Percentiles rank a stretch among this genome's conserved stretches.
Conservation (phyloP, 2,888 invertebrate genomes). For the Onchidella celtica region DNA sequence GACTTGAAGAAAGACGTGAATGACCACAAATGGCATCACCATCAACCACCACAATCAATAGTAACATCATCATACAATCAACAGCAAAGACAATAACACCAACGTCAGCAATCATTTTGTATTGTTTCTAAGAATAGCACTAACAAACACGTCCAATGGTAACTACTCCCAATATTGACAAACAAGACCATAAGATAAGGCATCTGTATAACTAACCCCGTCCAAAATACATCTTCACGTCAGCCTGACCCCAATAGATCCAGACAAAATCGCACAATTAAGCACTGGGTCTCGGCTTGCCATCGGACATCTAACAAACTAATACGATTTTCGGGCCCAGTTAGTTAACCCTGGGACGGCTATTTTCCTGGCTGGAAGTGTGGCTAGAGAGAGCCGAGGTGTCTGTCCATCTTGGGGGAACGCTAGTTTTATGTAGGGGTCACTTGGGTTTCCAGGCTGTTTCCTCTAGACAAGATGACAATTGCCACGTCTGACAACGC, state of each 20-base stretch:
- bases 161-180: too few species aligned
- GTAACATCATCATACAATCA: too few species aligned
- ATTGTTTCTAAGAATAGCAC: too few species aligned
- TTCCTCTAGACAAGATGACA: slow-evolving; percentile 44
- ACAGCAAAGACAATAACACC: too few species aligned
- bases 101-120: too few species aligned
- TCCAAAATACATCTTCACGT: not conserved
- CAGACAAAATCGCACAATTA: slow-evolving; percentile 2
- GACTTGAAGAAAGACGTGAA: too few species aligned
- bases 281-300: not conserved
- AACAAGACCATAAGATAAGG: too few species aligned
- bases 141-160: too few species aligned
- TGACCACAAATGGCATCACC: too few species aligned
- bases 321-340: slow-evolving; percentile 11
- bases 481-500: slow-evolving; percentile 43
- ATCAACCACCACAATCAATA: too few species aligned
- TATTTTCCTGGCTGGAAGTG: slow-evolving; percentile 17
- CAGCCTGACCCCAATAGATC: not conserved
- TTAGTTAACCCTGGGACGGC: slow-evolving; percentile 26
- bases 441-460: slow-evolving; percentile 25
- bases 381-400: not conserved
- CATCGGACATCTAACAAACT: not conserved
- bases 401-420: slow-evolving; percentile 19
- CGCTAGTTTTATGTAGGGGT: slow-evolving; percentile 17
- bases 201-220: too few species aligned